Percentiles rank a stretch among this genome's conserved stretches.
These are phyloP conservation scores for Sphaerophoria taeniata DNA, from an alignment of 2,888 invertebrate genomes.

Conservation along the genomic window DNA sequence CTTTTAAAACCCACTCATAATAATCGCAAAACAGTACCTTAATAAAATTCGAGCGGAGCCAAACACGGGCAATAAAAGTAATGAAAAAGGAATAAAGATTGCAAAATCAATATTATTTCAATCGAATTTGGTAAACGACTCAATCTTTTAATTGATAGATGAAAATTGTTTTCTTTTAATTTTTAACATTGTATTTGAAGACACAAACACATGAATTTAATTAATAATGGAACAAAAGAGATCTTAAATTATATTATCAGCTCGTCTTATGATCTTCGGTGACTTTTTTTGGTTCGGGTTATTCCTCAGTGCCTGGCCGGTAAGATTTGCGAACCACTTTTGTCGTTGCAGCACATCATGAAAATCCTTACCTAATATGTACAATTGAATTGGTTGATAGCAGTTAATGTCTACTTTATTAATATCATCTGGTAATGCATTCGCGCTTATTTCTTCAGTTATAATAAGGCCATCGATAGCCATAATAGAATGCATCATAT, in stretches of 20 bases:
- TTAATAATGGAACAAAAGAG: background rate
- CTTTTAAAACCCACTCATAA: no score
- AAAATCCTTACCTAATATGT: conserved; percentile 71
- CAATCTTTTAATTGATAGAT: no score
- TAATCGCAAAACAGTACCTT: no score
- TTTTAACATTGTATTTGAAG: no score
- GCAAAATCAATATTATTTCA: background rate
- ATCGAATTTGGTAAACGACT: no score
- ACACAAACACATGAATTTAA: background rate
- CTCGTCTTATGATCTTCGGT: conserved; percentile 18
- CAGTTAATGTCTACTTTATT: conserved; percentile 28
- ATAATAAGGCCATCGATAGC: conserved; percentile 76
- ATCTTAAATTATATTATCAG: conserved; percentile 30
- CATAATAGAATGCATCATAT: conserved; percentile 77
- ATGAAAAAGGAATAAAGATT: background rate
- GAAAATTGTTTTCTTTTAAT: no score
- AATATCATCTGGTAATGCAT: conserved; percentile 10
- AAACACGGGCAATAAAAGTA: no score
- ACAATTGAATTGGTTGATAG: conserved; percentile 69
- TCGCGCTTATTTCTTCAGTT: conserved; percentile 33
- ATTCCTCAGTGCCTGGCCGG: conserved; percentile 34
- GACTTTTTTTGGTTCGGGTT: background rate
- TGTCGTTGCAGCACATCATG: conserved; percentile 69
- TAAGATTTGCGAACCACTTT: conserved; percentile 72
- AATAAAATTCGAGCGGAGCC: no score